A percentile compares a stretch with the other conserved stretches of the same genome.
phyloP scores from a whole-genome alignment of 2,888 invertebrate genomes.

The Tribolium freemani region DNA sequence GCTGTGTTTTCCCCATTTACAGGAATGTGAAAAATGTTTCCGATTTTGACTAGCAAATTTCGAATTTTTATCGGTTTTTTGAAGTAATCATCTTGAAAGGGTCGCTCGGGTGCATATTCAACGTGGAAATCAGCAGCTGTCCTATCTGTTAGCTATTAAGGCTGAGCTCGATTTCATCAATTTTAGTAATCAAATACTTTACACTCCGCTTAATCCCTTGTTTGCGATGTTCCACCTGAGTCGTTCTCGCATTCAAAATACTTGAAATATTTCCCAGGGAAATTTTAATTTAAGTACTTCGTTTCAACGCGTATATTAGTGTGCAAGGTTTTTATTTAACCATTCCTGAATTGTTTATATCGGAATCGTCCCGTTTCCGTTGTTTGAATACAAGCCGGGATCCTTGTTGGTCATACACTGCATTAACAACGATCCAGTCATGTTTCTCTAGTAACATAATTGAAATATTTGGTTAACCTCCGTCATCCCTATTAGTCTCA shows the following conservation, averaged over 20 bases:
- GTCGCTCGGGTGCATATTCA: conserved; percentile 41
- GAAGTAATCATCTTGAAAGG: conserved; percentile 37
- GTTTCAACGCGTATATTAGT: conserved; percentile 29
- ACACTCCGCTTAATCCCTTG: conserved; percentile 61
- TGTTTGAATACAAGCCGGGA: background rate
- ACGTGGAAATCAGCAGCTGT: conserved; percentile 53
- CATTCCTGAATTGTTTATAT: background rate
- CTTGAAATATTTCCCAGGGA: conserved; percentile 47
- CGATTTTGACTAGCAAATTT: background rate
- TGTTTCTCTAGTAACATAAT: conserved; percentile 38
- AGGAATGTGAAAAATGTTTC: conserved; percentile 1
- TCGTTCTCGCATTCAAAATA: conserved; percentile 51
- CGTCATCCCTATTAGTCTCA: conserved; percentile 46
- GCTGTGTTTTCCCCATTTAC: background rate
- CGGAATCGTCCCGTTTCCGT: conserved; percentile 3
- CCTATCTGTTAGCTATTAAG: conserved; percentile 50
- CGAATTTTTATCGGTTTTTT: conserved; percentile 25
- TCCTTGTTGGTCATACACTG: background rate
- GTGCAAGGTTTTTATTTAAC: conserved; percentile 10
- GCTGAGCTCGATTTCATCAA: conserved; percentile 60
- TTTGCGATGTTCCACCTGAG: conserved; percentile 61
- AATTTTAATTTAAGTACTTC: conserved; percentile 44
- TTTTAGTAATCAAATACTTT: conserved; percentile 63
- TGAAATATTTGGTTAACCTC: conserved; percentile 50
- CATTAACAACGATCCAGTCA: conserved; percentile 13